phyloP scores from a whole-genome alignment of 1,140 invertebrate species.

The Lordiphosa mommai region DNA sequence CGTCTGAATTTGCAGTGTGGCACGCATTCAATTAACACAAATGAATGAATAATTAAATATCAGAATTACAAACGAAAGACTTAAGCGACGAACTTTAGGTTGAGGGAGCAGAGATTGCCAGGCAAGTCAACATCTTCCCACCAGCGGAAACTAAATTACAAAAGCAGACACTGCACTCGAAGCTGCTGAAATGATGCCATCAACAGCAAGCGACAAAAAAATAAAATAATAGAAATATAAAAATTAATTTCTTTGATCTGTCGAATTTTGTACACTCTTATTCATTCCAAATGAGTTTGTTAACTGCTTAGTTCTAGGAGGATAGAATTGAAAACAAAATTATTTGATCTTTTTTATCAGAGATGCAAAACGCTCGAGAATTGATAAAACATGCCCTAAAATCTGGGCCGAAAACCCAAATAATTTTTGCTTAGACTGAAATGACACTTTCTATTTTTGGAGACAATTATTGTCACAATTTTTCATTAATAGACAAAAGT shows the following conservation, averaged over 20 bases:
- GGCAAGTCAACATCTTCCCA: constrained; percentile 35
- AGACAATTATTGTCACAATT: too few species aligned
- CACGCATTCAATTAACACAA: constrained; percentile 54
- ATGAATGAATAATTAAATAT: constrained; percentile 50
- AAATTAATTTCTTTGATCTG: neutral
- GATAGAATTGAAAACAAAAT: too few species aligned
- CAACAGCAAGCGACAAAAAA: constrained; percentile 30
- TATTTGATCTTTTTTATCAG: too few species aligned
- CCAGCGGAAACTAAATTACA: constrained; percentile 33
- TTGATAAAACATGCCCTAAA: too few species aligned
- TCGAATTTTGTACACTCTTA: too few species aligned
- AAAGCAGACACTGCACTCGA: constrained; percentile 23
- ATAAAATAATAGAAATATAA: neutral
- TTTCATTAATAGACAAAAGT: too few species aligned
- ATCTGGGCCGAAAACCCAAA: too few species aligned
- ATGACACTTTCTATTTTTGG: too few species aligned
- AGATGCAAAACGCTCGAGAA: too few species aligned
- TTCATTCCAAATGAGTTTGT: too few species aligned
- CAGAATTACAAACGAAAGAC: constrained; percentile 24
- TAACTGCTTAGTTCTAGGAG: too few species aligned
- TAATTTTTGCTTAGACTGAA: too few species aligned
- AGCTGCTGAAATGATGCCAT: constrained; percentile 55
- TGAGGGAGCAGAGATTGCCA: constrained; percentile 32
- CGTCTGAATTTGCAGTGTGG: constrained; percentile 29
- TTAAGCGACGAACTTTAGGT: constrained; percentile 43